Evolutionary conservation across 2,797 vertebrate species (phyloP).

Genomic region (Mormyrus proboscirostris): DNA sequence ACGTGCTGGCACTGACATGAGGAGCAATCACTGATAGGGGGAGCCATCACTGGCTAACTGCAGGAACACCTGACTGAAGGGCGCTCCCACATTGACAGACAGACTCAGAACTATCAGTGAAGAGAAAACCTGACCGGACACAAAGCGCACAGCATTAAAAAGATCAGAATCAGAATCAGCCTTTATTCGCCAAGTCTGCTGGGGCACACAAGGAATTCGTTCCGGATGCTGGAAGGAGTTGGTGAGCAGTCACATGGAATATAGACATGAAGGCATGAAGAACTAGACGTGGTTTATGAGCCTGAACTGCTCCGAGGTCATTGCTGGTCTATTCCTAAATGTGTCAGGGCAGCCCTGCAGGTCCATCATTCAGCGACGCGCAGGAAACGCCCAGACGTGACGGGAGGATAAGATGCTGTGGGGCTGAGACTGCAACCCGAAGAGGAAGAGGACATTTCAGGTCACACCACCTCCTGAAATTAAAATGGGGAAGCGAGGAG

Average conservation of each 20-base stretch:
- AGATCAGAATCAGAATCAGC: not conserved
- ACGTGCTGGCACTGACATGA: not conserved
- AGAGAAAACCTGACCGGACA: not conserved
- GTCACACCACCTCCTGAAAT: not conserved
- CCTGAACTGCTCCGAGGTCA: not conserved
- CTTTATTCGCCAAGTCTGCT: too few species aligned
- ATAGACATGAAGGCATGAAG: not conserved
- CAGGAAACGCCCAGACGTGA: not conserved
- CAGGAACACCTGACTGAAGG: not conserved
- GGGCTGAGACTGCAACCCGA: not conserved
- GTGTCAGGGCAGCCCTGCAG: not conserved
- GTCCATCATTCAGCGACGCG: not conserved
- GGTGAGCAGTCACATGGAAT: not conserved
- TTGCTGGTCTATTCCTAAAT: not conserved
- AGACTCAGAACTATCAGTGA: not conserved
- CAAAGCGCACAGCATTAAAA: not conserved
- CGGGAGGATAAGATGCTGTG: not conserved
- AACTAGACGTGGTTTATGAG: not conserved
- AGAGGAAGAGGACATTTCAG: not conserved
- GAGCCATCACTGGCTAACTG: not conserved
- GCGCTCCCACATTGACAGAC: not conserved
- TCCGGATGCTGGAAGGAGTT: not conserved
- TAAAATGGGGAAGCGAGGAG: not conserved
- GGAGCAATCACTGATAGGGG: not conserved
- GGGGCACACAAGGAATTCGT: too few species aligned